phyloP scores from a whole-genome alignment of 2,888 invertebrate species.

The Myopa testacea region DNA sequence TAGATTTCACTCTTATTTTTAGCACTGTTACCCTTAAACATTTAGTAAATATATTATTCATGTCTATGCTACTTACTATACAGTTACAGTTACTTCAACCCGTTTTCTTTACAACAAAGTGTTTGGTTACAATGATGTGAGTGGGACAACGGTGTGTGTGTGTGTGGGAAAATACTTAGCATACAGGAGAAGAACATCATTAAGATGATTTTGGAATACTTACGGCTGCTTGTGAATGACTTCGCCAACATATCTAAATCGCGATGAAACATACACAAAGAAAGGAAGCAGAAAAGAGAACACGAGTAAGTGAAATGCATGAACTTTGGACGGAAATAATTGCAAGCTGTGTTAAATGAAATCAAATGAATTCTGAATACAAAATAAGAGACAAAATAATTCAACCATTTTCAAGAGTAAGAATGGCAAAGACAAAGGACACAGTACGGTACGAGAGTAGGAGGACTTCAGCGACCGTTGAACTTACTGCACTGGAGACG shows the following conservation, averaged over 20 bases:
- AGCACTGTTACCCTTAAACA: too few species aligned
- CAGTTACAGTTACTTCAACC: too few species aligned
- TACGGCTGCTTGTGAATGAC: conserved; percentile 80
- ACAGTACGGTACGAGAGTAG: not conserved
- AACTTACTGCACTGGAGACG: conserved; percentile 82
- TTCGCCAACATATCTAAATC: conserved; percentile 76
- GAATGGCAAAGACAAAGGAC: not conserved
- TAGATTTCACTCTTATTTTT: too few species aligned
- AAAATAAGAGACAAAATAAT: not conserved
- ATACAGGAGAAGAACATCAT: not conserved
- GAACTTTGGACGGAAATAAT: conserved; percentile 29
- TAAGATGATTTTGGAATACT: conserved; percentile 66
- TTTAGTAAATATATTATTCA: too few species aligned
- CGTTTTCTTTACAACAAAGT: too few species aligned
- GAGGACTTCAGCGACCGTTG: conserved; percentile 6
- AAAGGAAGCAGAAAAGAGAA: conserved; percentile 43
- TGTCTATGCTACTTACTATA: too few species aligned
- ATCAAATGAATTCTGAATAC: not conserved
- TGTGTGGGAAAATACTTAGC: not conserved
- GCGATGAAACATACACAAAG: conserved; percentile 39
- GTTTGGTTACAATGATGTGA: too few species aligned
- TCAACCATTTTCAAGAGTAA: not conserved
- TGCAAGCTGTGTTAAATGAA: conserved; percentile 33
- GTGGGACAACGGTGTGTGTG: not conserved
- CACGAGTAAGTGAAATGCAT: conserved; percentile 33